Base-by-base conservation (phyloP, 1,140 invertebrate species). In the Drosophila varians region DNA sequence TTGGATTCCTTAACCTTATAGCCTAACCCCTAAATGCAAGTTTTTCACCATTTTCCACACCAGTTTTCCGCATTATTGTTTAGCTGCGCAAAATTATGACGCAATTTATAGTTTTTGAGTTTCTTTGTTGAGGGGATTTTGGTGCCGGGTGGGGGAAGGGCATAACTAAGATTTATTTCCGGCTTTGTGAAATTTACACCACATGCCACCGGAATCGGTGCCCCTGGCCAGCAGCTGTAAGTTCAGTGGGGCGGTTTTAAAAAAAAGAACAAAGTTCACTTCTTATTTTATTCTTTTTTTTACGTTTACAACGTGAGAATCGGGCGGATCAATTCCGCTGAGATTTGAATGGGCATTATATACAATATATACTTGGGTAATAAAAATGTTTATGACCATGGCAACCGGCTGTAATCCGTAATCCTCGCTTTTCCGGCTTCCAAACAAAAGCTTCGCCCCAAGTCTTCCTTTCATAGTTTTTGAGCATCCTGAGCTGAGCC, bases 121-220 rank as follows among this genome's bases (percentile, higher is more conserved):
- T 64, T 76, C 64, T 45, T 56, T 57, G 38, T 42, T 18, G 34
- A 49, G 48, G 72, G 65, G 55, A 62, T 72, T 64, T 53, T 36
- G 49, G 9, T n/a, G 43, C 31, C 25, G 47, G 42, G 47, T 34
- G 18, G 48, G 61, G 57, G 80, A 72, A 86, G 61, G 57, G 80
- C 76, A 86, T 84, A 84, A 84, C 80, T 70, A 87, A 87, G 82
- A 86, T 86, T 86, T 86, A 86, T 86, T 86, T 86, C 80, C 80
- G 76, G 76, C 82, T 86, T 80, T 80, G 55, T 60, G 58, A 76
- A 86, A 84, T 79, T 75, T 75, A 86, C 71, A 79, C 71, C 75
- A 66, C 68, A 77, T 74, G 77, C 61, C 54, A 43, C 46, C 47
- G 60, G 58, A 40, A 61, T 21, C 12, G 25, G 46, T 14, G 21